phyloP scores from a whole-genome alignment of 2,888 invertebrate genomes.

The Pecten maximus region DNA sequence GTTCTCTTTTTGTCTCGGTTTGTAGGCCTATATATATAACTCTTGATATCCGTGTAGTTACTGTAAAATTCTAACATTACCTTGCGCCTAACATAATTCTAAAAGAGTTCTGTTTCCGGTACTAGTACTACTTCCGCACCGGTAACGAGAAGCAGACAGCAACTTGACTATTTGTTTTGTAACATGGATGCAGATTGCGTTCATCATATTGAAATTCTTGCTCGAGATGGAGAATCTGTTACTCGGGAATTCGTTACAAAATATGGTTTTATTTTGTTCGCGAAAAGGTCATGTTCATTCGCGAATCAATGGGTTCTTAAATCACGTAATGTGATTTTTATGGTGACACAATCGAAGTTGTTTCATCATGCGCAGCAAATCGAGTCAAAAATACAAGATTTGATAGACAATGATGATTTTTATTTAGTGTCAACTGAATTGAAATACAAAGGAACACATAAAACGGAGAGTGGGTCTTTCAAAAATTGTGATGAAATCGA shows the following conservation, averaged over 20 bases:
- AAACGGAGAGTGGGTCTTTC: neutral
- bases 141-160: neutral
- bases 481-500: constrained; percentile 62
- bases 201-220: constrained; percentile 81
- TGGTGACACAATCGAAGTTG: constrained; percentile 73
- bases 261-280: constrained; percentile 73
- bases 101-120: constrained; percentile 10
- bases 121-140: neutral
- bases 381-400: constrained; percentile 39
- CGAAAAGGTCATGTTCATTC: constrained; percentile 58
- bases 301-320: constrained; percentile 75
- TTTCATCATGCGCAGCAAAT: constrained; percentile 28
- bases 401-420: constrained; percentile 45
- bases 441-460: constrained; percentile 18
- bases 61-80: too few species aligned
- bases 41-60: too few species aligned
- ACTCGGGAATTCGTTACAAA: constrained; percentile 69
- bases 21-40: too few species aligned
- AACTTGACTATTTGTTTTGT: neutral
- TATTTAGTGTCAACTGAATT: constrained; percentile 52
- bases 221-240: constrained; percentile 72
- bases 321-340: constrained; percentile 72
- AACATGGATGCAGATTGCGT: constrained; percentile 70
- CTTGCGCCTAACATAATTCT: too few species aligned
- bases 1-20: too few species aligned